Base-by-base conservation (phyloP, 2,888 invertebrate species). In the Rhaphigaster nebulosa region DNA sequence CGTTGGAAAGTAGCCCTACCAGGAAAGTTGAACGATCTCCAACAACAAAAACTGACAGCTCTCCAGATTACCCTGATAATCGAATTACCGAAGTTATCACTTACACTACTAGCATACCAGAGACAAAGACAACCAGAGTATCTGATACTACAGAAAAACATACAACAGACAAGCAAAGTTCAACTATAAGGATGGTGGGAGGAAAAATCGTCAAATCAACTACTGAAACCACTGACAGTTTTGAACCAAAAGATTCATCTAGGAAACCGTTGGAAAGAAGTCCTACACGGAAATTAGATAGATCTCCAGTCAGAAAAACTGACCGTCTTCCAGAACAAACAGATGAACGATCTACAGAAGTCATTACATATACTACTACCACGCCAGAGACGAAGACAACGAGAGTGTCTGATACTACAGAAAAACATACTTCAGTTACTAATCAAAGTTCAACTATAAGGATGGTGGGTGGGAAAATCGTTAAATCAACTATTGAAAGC, bases 191-290 rank as follows among this genome's bases (percentile, higher is more conserved):
- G 0, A 91, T 92, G 91, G 91, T 92, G 0, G 92, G 91, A 20
- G 91, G 92, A 52, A 92, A 92, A 76, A 84, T 92, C 34, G 54
- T 92, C 0, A 91, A 87, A 90, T n/a, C 90, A 18, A 18, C 41
- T 26, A n/a, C 29, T 38, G 45, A 52, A 45, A 54, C 80, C 8
- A 80, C 38, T 5, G 84, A 45, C 12, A 52, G 52, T 20, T 38
- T 50, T n/a, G 23, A 90, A 56, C 52, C n/a, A 13, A 60, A n/a
- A 18, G 56, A 80, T 65, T 45, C 54, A 13, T 20, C 88, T 23
- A 88, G 20, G 5, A 38, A 54, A n/a, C 41, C 41, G 1, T 13
- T 34, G 15, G 90, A 84, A 52, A 54, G 41, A 4, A 89, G 65
- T 29, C 41, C 89, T 26, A 20, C 54, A 4, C 34, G 89, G 34